phyloP scores from a whole-genome alignment of 2,797 vertebrate genomes.

The Hippopotamyrus pictus region DNA sequence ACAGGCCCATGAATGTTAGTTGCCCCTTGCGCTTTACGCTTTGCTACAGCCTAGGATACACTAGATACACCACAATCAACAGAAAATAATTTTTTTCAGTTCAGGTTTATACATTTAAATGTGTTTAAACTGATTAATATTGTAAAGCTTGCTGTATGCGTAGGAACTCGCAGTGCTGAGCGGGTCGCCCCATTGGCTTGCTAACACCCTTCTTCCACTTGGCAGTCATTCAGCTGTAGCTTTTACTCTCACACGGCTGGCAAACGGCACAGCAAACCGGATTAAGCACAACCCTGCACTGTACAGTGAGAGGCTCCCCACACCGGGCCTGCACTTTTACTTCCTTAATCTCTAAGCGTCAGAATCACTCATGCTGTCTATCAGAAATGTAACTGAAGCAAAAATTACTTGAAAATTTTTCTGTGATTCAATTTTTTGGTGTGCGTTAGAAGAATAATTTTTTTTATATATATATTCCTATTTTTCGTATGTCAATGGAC shows the following conservation, averaged over 20 bases:
- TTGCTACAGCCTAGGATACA: not conserved
- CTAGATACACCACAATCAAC: not conserved
- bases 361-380: not conserved
- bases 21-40: not conserved
- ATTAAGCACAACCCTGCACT: not conserved
- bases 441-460: not conserved
- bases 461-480: not conserved
- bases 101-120: not conserved
- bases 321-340: not conserved
- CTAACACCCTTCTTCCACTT: not conserved
- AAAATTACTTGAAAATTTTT: constrained; percentile 10
- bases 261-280: not conserved
- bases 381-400: not conserved
- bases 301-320: not conserved
- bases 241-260: not conserved
- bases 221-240: not conserved
- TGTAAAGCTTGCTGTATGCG: not conserved
- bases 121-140: not conserved
- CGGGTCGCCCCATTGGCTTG: not conserved
- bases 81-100: not conserved
- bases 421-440: not conserved
- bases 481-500: constrained; percentile 5
- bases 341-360: not conserved
- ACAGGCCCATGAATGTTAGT: not conserved
- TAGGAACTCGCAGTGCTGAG: not conserved